Evolutionary conservation across 1,140 invertebrate species (phyloP), one percentile per base, ranked within the genome.

Genomic region (Aphaenogaster floridana): DNA sequence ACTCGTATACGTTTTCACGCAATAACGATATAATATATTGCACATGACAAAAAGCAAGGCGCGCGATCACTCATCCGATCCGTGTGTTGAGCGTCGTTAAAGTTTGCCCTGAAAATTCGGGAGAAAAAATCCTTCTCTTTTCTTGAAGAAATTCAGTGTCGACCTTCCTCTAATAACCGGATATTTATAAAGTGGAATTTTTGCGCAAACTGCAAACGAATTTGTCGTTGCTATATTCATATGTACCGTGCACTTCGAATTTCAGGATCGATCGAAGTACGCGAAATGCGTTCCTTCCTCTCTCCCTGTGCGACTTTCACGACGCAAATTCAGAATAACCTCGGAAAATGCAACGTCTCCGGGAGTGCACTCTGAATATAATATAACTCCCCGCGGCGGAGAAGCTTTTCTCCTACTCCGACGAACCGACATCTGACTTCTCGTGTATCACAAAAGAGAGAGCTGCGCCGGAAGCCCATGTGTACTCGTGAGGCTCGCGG

Each of bases 361-460:
- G 15, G 36, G 54, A 84, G 69, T 76, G 69, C 80, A 74, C 80
- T 84, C 59, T 64, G 72, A 86, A 79, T 86, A 86, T 86, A 86
- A 86, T 78, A 79, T 86, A 86, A 86, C 83, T 86, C 61, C 42
- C 59, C 74, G 72, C 74, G 59, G 76, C 57, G 48, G 57, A 48
- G 61, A n/a, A 86, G 83, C 59, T 86, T 86, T 86, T 68, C 83
- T 86, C 83, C 57, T 79, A 79, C 63, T 54, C 48, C 61, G 59
- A 36, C 72, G 83, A 78, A 77, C 72, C 71, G 61, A 79, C 71
- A 57, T 86, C 83, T 79, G 83, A 86, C 76, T 80, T 86, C 77
- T 83, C 85, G 78, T 80, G 85, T 71, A 66, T 86, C 85, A 86
- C 85, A 86, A 86, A 86, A 86, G 78, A 81, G 64, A 92, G 69